Conservation (phyloP, 2,113 vertebrate species). For the Ornithorhynchus anatinus region DNA sequence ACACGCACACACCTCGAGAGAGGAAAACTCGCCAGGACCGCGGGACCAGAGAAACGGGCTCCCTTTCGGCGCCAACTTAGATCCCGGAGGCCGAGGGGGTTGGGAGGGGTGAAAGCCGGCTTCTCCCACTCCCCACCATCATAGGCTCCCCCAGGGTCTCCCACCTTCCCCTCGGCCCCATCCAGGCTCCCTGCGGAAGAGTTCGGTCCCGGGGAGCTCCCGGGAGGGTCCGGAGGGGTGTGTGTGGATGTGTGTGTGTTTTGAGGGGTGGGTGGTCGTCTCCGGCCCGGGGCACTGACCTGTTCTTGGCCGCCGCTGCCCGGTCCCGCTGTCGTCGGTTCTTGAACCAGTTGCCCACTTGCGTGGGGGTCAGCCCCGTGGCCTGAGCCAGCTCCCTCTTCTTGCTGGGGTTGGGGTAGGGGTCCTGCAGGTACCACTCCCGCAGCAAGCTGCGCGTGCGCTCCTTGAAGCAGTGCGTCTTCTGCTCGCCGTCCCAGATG, state of each 20-base stretch:
- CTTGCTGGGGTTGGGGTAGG: conserved; percentile 99
- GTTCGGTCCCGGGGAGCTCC: not conserved
- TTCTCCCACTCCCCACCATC: not conserved
- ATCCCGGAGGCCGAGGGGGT: not conserved
- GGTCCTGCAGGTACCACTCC: conserved; percentile 99
- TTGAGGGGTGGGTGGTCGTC: not conserved
- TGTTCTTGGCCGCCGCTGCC: conserved; percentile 98
- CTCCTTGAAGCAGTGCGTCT: conserved; percentile 99
- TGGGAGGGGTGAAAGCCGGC: no score
- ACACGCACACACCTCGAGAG: not conserved
- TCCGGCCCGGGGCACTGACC: conserved; percentile 78
- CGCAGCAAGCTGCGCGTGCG: conserved; percentile 97
- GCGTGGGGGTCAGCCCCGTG: conserved; percentile 99
- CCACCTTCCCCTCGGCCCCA: not conserved
- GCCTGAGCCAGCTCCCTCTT: conserved; percentile 99
- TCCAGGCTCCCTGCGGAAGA: not conserved
- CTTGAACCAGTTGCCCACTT: conserved; percentile 99
- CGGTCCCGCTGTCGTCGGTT: conserved; percentile 98
- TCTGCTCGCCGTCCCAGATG: conserved; percentile 99
- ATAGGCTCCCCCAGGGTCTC: not conserved
- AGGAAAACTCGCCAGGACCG: not conserved
- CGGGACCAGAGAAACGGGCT: not conserved
- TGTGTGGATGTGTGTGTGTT: not conserved
- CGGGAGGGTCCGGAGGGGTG: not conserved
- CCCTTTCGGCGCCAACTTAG: conserved; percentile 29